Conservation (phyloP, 2,888 invertebrate species). For the Agapostemon virescens region DNA sequence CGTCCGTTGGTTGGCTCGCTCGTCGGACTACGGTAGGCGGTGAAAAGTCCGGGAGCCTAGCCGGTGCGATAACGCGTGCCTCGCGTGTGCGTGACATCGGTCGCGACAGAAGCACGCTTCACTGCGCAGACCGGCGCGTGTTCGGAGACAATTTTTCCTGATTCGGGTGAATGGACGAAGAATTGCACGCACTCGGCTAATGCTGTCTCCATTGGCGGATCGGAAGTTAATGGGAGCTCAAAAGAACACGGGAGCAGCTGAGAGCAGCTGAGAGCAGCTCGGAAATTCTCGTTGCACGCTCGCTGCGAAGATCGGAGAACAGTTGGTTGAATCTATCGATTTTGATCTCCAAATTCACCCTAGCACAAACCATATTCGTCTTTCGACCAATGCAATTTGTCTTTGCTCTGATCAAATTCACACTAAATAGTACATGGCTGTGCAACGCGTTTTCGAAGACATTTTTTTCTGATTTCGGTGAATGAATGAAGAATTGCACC, state of each 20-base stretch:
- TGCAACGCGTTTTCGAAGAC: constrained; percentile 35
- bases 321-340: background rate
- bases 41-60: constrained; percentile 36
- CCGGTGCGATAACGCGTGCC: constrained; percentile 45
- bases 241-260: background rate
- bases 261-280: background rate
- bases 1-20: background rate
- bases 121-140: constrained; percentile 50
- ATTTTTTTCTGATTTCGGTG: constrained; percentile 79
- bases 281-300: background rate
- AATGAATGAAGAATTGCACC: constrained; percentile 72
- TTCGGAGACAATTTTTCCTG: constrained; percentile 74
- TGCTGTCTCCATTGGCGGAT: constrained; percentile 31
- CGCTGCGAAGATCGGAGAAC: background rate
- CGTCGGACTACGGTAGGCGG: constrained; percentile 3
- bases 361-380: background rate
- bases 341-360: background rate
- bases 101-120: constrained; percentile 61
- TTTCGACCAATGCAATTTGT: no score
- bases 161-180: constrained; percentile 79
- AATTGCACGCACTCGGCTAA: constrained; percentile 54
- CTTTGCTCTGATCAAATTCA: no score
- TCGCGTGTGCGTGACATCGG: constrained; percentile 57
- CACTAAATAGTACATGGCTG: no score
- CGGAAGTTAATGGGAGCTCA: constrained; percentile 7